These are phyloP conservation scores for Tetranychus cinnabarinus DNA, from an alignment of 1,140 invertebrate species.

Conservation along the genomic window DNA sequence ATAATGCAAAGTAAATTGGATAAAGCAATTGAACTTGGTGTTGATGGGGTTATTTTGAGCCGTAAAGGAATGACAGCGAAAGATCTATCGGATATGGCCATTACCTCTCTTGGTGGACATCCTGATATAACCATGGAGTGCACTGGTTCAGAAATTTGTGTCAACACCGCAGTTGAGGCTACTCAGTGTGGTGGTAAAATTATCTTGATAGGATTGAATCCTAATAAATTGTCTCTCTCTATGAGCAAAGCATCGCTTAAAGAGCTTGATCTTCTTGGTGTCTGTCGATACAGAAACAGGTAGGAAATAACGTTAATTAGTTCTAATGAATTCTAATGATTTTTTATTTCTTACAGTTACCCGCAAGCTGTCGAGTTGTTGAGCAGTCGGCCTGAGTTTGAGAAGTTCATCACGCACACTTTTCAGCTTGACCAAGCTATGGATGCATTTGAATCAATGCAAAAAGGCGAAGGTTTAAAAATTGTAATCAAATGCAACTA, in stretches of 20 bases:
- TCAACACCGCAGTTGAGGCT: slow-evolving; percentile 37
- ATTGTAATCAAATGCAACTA: slow-evolving; percentile 42
- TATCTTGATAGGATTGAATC: slow-evolving; percentile 63
- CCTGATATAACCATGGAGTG: slow-evolving; percentile 7
- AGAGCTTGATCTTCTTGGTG: slow-evolving; percentile 72
- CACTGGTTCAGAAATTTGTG: slow-evolving; percentile 36
- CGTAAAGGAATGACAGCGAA: slow-evolving; percentile 24
- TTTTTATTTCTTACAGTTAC: slow-evolving; percentile 27
- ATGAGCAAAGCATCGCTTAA: slow-evolving; percentile 46
- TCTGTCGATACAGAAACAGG: slow-evolving; percentile 79
- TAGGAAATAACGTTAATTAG: slow-evolving; percentile 28
- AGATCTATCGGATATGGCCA: slow-evolving; percentile 34
- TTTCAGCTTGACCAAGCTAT: slow-evolving; percentile 57
- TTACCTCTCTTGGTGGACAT: slow-evolving; percentile 27
- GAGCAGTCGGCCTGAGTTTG: slow-evolving; percentile 40
- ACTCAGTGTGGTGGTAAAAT: slow-evolving; percentile 37
- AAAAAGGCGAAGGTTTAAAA: slow-evolving; percentile 48
- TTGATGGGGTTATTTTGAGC: slow-evolving; percentile 40
- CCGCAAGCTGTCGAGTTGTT: not conserved
- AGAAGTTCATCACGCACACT: slow-evolving; percentile 74
- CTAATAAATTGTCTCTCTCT: slow-evolving; percentile 48
- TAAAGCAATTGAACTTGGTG: slow-evolving; percentile 51
- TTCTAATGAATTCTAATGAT: too few species aligned
- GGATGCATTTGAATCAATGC: slow-evolving; percentile 62
- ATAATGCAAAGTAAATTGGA: slow-evolving; percentile 17